Conservation (phyloP, 1,140 invertebrate species). For the Neotoxoptera formosana region DNA sequence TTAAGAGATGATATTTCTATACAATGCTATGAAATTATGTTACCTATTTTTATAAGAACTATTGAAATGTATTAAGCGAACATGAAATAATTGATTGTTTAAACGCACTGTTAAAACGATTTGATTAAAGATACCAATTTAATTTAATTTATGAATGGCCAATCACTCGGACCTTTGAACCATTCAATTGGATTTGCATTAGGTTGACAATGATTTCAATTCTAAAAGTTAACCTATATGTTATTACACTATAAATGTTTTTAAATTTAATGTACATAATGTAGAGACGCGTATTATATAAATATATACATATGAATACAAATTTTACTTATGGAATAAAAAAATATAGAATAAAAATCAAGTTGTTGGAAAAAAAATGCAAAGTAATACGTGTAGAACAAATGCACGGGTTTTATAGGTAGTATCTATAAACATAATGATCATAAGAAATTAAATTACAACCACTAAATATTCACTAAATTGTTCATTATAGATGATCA, state of each 20-base stretch:
- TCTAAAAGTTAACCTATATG: background rate
- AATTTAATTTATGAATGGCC: constrained; percentile 1
- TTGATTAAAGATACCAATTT: constrained; percentile 8
- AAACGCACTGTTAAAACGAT: background rate
- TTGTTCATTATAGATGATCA: no score
- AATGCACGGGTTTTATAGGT: background rate
- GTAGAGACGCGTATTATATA: background rate
- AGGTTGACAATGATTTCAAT: background rate
- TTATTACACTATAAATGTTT: background rate
- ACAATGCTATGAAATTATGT: background rate
- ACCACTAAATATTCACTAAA: no score
- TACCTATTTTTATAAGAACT: background rate
- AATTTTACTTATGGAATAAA: no score
- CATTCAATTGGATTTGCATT: background rate
- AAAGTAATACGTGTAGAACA: background rate
- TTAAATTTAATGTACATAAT: background rate
- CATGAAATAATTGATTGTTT: background rate
- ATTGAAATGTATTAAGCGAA: background rate
- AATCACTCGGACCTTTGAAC: background rate
- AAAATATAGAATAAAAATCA: background rate
- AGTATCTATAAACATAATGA: no score
- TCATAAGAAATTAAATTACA: no score
- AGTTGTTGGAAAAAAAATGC: background rate
- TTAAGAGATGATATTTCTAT: background rate
- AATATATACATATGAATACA: background rate